Evolutionary conservation across 2,797 vertebrate species (phyloP), one percentile per base, ranked within the genome.

Genomic region (Sarcoramphus papa): DNA sequence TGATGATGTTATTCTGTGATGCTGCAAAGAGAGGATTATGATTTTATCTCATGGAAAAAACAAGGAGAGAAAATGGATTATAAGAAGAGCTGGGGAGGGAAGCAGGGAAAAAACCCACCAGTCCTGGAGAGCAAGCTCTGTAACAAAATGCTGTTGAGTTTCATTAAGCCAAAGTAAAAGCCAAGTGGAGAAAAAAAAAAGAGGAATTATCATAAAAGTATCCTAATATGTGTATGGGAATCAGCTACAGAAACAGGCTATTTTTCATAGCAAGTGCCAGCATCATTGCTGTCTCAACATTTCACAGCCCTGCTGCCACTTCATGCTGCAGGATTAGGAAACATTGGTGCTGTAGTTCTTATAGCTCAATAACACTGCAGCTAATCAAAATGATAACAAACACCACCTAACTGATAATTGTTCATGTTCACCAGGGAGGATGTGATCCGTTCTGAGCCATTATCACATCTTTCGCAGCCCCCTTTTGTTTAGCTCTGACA

Each of bases 1-100:
- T 14, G 59, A 84, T 93, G 78, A 56, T 93, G 30, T 93, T 92
- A 76, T 77, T 80, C 70, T 72, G 53, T 80, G 82, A 91, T 95
- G 85, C 57, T 72, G 85, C 90, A 91, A 93, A 96, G 70, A 79
- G 35, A 95, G 57, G 89, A 97, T 97, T 94, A 95, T 65, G 21
- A 91, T 88, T 94, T 90, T 93, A 87, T 92, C 84, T 75, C 7
- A 0, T 27, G 59, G 41, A 80, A 59, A 64, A 85, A 41, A n/a
- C 67, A 64, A 84, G 45, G 41, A 73, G 31, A 95, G 56, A 88
- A 74, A 79, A 89, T 7, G 6, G 35, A 83, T 92, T 92, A 76
- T 33, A 56, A 60, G 10, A 40, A 41, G 25, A 94, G 14, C n/a
- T 82, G 23, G 47, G 35, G 28, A 48, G 6, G 24, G 64, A 88